Evolutionary conservation across 1,140 invertebrate species (phyloP), one percentile per base, ranked within the genome.

Genomic region (Schlechtendalia chinensis): DNA sequence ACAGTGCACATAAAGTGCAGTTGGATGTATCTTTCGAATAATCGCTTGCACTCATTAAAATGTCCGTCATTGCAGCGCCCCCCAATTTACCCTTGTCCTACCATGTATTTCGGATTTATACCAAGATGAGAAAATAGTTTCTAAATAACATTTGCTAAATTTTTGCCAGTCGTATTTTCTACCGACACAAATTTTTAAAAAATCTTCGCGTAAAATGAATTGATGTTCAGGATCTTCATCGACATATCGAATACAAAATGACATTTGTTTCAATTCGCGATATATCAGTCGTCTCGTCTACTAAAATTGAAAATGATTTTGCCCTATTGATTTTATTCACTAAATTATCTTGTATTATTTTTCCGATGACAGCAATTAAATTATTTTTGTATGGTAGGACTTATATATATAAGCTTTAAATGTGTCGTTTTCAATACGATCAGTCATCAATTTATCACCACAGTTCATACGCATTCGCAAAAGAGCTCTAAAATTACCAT

Each of bases 371-470:
- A n/a, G n/a, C n/a, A n/a, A n/a, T n/a, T n/a, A n/a, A n/a, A n/a
- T n/a, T n/a, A n/a, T n/a, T n/a, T n/a, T n/a, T n/a, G 22, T 69
- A 22, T 69, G 65, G 65, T 69, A 69, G 65, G 39, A 69, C 65
- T 47, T 69, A 69, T 24, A 69, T 63, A 63, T 14, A 19, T 63
- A n/a, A 63, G 16, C 61, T 65, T 39, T 65, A 39, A 65, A 39
- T 65, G 61, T 14, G 22, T 24, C 45, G 16, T 71, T 71, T 50
- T 71, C 67, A 71, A 71, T 50, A 17, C n/a, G n/a, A n/a, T n/a
- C n/a, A n/a, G n/a, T n/a, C n/a, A n/a, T n/a, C n/a, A n/a, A n/a
- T n/a, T n/a, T n/a, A n/a, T n/a, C n/a, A n/a, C n/a, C n/a, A n/a
- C n/a, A n/a, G n/a, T n/a, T n/a, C n/a, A n/a, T n/a, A n/a, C n/a